phyloP scores from a whole-genome alignment of 2,888 invertebrate species.

The Thalpophila matura region DNA sequence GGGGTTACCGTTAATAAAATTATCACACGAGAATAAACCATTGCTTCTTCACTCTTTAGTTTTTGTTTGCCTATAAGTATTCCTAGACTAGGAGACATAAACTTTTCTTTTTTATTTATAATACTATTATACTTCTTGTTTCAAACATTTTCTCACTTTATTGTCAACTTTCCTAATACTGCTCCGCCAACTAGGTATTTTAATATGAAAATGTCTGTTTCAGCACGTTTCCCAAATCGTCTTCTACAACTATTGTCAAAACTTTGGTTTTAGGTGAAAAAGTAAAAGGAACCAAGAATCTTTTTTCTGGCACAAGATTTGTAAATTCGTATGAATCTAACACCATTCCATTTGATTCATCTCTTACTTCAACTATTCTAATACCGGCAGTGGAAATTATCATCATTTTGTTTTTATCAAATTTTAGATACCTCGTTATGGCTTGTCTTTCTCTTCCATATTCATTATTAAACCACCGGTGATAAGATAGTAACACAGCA shows the following conservation, averaged over 20 bases:
- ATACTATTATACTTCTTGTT: slow-evolving; percentile 46
- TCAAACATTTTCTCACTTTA: slow-evolving; percentile 70
- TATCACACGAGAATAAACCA: slow-evolving; percentile 34
- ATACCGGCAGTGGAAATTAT: slow-evolving; percentile 92
- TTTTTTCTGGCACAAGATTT: slow-evolving; percentile 89
- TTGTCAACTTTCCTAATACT: slow-evolving; percentile 80
- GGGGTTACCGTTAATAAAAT: slow-evolving; percentile 68
- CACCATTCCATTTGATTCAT: slow-evolving; percentile 91
- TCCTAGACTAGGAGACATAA: slow-evolving; percentile 44
- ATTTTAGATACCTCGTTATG: slow-evolving; percentile 88
- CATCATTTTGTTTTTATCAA: slow-evolving; percentile 91
- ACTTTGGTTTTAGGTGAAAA: slow-evolving; percentile 86
- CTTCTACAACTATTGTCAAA: slow-evolving; percentile 92
- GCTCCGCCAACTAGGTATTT: slow-evolving; percentile 50
- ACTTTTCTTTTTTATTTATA: slow-evolving; percentile 37
- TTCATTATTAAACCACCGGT: slow-evolving; percentile 91
- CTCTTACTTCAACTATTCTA: slow-evolving; percentile 92
- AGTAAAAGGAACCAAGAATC: slow-evolving; percentile 90
- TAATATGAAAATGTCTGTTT: slow-evolving; percentile 92
- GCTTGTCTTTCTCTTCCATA: slow-evolving; percentile 89
- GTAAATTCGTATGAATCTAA: slow-evolving; percentile 92
- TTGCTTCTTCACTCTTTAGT: slow-evolving; percentile 42
- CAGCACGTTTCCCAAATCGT: slow-evolving; percentile 92
- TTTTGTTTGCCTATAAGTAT: slow-evolving; percentile 32
- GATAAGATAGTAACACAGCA: slow-evolving; percentile 92